Conservation (phyloP, 2,113 vertebrate species). For the Eidolon helvum region DNA sequence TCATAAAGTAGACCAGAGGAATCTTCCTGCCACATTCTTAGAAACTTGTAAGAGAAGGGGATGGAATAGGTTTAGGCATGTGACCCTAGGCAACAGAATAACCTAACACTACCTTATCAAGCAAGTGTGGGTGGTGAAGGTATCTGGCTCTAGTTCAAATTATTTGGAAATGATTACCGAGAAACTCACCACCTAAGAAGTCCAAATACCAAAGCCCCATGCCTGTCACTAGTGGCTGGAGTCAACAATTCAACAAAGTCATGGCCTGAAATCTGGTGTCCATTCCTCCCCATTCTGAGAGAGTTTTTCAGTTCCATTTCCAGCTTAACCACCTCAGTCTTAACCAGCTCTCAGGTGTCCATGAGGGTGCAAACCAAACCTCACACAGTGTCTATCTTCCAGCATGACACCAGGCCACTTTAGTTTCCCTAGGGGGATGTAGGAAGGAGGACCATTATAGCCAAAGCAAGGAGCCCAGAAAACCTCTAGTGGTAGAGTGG, state of each 20-base stretch:
- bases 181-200: not conserved
- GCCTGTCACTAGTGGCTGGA: not conserved
- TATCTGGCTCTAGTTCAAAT: not conserved
- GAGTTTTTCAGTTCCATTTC: not conserved
- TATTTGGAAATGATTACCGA: slow-evolving; percentile 17
- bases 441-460: not conserved
- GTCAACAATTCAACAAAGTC: not conserved
- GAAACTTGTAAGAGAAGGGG: not conserved
- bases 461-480: slow-evolving; percentile 49
- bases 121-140: not conserved
- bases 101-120: not conserved
- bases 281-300: not conserved
- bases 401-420: slow-evolving; percentile 3
- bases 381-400: not conserved
- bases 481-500: not conserved
- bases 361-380: not conserved
- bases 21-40: not conserved
- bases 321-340: not conserved
- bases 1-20: not conserved
- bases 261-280: not conserved
- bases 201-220: not conserved
- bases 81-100: not conserved
- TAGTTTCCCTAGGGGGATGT: not conserved
- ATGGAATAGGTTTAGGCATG: not conserved
- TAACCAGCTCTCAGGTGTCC: not conserved